phyloP scores from a whole-genome alignment of 2,113 vertebrate species.

The Platichthys flesus region DNA sequence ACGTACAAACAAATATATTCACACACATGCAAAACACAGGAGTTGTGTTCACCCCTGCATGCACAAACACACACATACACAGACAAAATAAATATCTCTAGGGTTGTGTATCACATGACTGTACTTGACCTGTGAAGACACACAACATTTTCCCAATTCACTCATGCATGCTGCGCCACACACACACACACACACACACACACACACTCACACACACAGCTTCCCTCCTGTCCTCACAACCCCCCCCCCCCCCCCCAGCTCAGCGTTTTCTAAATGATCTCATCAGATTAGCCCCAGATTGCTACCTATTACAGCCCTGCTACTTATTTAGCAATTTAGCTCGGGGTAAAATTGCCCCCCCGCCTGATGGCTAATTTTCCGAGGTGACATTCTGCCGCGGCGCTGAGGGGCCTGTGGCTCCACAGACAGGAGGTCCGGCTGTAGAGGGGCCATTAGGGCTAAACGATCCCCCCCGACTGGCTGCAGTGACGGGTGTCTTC shows the following conservation, averaged over 20 bases:
- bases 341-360: slow-evolving; percentile 74
- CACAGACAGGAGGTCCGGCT: slow-evolving; percentile 73
- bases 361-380: slow-evolving; percentile 81
- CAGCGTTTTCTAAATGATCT: slow-evolving; percentile 87
- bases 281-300: slow-evolving; percentile 89
- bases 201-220: slow-evolving; percentile 9
- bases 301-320: slow-evolving; percentile 84
- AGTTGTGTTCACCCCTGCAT: too few relatives aligned
- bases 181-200: slow-evolving; percentile 2
- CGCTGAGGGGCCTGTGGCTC: slow-evolving; percentile 66
- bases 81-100: too few relatives aligned
- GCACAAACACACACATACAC: too few relatives aligned
- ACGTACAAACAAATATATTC: neutral
- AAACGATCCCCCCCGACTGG: slow-evolving; percentile 75
- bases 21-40: neutral
- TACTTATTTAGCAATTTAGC: slow-evolving; percentile 88
- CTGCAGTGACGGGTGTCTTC: slow-evolving; percentile 65
- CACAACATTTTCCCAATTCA: neutral
- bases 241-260: slow-evolving; percentile 60
- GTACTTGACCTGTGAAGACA: neutral
- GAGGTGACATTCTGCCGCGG: slow-evolving; percentile 80
- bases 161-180: neutral
- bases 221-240: slow-evolving; percentile 27
- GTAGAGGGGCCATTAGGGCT: slow-evolving; percentile 75
- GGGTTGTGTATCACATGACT: neutral